Conservation (phyloP, 2,113 vertebrate genomes). For the Gallinago paraguaiae region DNA sequence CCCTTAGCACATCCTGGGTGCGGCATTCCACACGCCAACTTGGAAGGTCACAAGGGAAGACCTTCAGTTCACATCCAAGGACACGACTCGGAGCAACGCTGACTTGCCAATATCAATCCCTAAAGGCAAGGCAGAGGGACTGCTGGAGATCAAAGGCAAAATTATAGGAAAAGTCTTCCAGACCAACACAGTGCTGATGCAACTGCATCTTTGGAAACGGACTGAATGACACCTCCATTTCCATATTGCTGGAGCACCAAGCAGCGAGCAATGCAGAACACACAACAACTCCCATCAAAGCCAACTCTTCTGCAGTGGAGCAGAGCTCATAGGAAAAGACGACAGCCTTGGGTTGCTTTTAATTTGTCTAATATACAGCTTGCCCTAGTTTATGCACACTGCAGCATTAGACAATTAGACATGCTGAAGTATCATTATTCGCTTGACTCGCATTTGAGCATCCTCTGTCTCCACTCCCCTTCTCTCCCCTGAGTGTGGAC, state of each 20-base stretch:
- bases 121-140: neutral
- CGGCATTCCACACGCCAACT: fast-evolving
- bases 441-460: neutral
- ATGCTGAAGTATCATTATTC: constrained; percentile 57
- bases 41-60: neutral
- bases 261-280: neutral
- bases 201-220: neutral
- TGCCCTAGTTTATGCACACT: constrained; percentile 55
- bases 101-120: neutral
- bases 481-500: neutral
- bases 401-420: constrained; percentile 61
- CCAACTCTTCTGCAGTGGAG: neutral
- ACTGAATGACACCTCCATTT: neutral
- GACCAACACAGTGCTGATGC: neutral
- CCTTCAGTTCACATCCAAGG: neutral
- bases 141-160: neutral
- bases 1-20: fast-evolving
- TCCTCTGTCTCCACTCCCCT: neutral
- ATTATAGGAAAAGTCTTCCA: neutral
- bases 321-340: neutral
- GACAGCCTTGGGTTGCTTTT: constrained; percentile 19
- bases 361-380: constrained; percentile 27
- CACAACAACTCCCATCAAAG: neutral
- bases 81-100: fast-evolving
- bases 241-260: neutral